Evolutionary conservation across 1,140 invertebrate genomes (phyloP), one percentile per base, ranked within the genome.

Genomic region (Drosophila quadrilineata): DNA sequence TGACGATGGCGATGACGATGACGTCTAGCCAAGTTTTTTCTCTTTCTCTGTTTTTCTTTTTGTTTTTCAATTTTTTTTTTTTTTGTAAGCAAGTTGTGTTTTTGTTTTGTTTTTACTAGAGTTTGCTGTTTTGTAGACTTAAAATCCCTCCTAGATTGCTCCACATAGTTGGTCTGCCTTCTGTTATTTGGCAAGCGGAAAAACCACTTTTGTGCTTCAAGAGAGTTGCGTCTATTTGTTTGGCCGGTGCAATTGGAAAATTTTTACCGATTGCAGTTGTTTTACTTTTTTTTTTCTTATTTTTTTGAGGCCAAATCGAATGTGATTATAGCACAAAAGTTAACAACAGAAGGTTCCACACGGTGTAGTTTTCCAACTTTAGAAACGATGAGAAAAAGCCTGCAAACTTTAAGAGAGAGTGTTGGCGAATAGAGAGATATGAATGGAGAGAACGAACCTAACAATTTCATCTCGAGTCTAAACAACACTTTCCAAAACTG

Each of bases 101-200:
- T 24, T 33, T 64, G 38, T 26, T 64, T 63, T 56, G 59, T 64
- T 64, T 65, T 49, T 33, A 19, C 62, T 41, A 65, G 54, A 66
- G 48, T 67, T 67, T 67, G 63, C 41, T 10, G 2, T n/a, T n/a
- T n/a, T n/a, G n/a, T n/a, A n/a, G n/a, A n/a, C n/a, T n/a, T n/a
- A n/a, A n/a, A n/a, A n/a, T n/a, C 26, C 8, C 2, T 6, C 38
- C 10, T n/a, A 6, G 9, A 22, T 10, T 12, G 12, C 22, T 6
- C 10, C 24, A 45, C 22, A n/a, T 26, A 12, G 12, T 28, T 24
- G 38, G 21, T 45, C 4, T 12, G 12, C 28, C 12, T 28, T 6
- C 52, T 40, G 41, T 6, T 31, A 45, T 45, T 22, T 56, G 24
- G 38, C 16, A 57, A 62, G 58, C 58, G 48, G 58, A 62, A 62